Evolutionary conservation across 2,888 invertebrate species (phyloP), one percentile per base, ranked within the genome.

Genomic region (Fragum sueziense): DNA sequence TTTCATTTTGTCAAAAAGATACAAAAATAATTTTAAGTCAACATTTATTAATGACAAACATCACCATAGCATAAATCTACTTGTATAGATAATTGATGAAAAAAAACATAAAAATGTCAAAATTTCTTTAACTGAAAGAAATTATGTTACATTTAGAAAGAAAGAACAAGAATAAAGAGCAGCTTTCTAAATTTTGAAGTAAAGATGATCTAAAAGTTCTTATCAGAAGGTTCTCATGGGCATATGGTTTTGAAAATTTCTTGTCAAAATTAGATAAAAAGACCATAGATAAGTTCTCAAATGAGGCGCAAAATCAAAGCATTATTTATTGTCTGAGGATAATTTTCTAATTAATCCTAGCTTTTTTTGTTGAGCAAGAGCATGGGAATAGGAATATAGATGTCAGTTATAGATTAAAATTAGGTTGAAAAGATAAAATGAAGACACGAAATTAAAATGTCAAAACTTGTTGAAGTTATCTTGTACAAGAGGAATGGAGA

Each of bases 231-330:
- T 65, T 65, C 65, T 41, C 65, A 59, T 71, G 71, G 82, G 82
- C 82, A 82, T 82, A 79, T 82, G 82, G 78, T 77, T 74, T 76
- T 76, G 69, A 74, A 68, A 81, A 78, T 72, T 78, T 79, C 73
- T 73, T 82, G 82, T 82, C 82, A 82, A 73, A 82, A 78, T 82
- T 75, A 78, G 57, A 78, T 72, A 75, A 76, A 75, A 75, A 62
- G 73, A 79, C 57, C 41, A 34, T 65, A 75, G 82, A 82, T 82
- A 82, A 79, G 78, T 31, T 37, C 31, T 69, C 61, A 70, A 82
- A 82, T 79, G 82, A 76, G 75, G 70, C 82, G 68, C 61, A 68
- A 70, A 82, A 82, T 82, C 82, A 75, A 74, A 59, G 70, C 74
- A 37, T 57, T 70, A 47, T 68, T 76, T 76, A 69, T 41, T 82